phyloP scores from a whole-genome alignment of 2,888 invertebrate species.

The Pyrocoelia pectoralis region DNA sequence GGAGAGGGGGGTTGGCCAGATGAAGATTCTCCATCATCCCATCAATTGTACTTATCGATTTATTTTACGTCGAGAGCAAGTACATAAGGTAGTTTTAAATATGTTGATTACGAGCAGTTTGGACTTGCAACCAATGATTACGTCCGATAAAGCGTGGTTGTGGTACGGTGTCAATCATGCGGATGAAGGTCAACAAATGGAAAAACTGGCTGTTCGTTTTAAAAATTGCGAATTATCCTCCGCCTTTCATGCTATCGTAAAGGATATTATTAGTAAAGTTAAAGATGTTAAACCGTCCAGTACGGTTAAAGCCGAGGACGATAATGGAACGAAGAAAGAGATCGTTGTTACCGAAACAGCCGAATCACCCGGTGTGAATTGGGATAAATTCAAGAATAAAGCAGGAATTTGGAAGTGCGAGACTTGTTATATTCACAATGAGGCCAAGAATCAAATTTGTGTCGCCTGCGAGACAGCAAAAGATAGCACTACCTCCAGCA shows the following conservation, averaged over 20 bases:
- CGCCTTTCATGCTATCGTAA: conserved; percentile 67
- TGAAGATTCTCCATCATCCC: conserved; percentile 87
- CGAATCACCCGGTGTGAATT: conserved; percentile 56
- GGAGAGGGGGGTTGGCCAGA: conserved; percentile 90
- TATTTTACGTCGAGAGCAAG: conserved; percentile 92
- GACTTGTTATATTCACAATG: conserved; percentile 72
- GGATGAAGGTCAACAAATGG: conserved; percentile 71
- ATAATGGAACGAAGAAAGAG: no score
- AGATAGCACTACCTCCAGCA: conserved; percentile 44
- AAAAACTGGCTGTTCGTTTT: conserved; percentile 83
- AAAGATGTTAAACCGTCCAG: neutral
- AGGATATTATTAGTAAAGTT: conserved; percentile 48
- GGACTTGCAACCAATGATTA: conserved; percentile 69
- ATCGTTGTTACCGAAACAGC: conserved; percentile 38
- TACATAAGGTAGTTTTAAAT: conserved; percentile 82
- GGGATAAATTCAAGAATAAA: conserved; percentile 72
- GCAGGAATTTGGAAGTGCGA: conserved; percentile 76
- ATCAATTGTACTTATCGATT: conserved; percentile 81
- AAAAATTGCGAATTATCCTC: conserved; percentile 70
- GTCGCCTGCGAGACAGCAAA: conserved; percentile 66
- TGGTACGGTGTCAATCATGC: conserved; percentile 83
- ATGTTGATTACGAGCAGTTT: conserved; percentile 71
- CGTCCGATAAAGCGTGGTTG: conserved; percentile 76
- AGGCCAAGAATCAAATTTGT: conserved; percentile 65
- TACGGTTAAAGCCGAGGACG: conserved; percentile 16